Percentiles rank a stretch among this genome's conserved stretches.
Conservation (phyloP, 2,888 invertebrate species). For the Hydrotaea cyrtoneurina region DNA sequence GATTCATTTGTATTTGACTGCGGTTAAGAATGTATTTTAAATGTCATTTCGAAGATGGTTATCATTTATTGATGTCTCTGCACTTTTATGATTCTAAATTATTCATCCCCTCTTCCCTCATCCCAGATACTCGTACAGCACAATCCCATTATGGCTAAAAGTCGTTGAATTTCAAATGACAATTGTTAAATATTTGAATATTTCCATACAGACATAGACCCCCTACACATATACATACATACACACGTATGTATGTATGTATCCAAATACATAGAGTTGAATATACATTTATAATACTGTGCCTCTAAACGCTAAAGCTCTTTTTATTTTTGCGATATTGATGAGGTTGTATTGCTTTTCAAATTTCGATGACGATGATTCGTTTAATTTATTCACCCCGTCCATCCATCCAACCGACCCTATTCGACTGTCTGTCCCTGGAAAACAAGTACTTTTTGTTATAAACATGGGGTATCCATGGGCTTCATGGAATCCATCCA, state of each 20-base stretch:
- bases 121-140: neutral
- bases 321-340: slow-evolving; percentile 52
- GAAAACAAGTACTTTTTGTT: slow-evolving; percentile 35
- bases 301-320: slow-evolving; percentile 57
- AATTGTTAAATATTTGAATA: slow-evolving; percentile 59
- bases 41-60: slow-evolving; percentile 22
- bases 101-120: neutral
- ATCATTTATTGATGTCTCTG: slow-evolving; percentile 32
- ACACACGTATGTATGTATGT: slow-evolving; percentile 7
- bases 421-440: slow-evolving; percentile 1
- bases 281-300: slow-evolving; percentile 38
- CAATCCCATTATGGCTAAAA: neutral
- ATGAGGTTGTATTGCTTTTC: slow-evolving; percentile 63
- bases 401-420: neutral
- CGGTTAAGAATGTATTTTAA: slow-evolving; percentile 11
- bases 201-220: neutral
- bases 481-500: neutral
- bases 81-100: slow-evolving; percentile 7
- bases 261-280: neutral
- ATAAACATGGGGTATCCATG: slow-evolving; percentile 23
- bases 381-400: slow-evolving; percentile 60
- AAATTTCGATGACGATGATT: slow-evolving; percentile 58
- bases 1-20: too few species aligned
- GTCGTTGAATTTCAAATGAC: slow-evolving; percentile 36
- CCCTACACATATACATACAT: too few species aligned